These are phyloP conservation scores for Prunella himalayana DNA, from an alignment of 2,113 vertebrate species.

Conservation along the genomic window DNA sequence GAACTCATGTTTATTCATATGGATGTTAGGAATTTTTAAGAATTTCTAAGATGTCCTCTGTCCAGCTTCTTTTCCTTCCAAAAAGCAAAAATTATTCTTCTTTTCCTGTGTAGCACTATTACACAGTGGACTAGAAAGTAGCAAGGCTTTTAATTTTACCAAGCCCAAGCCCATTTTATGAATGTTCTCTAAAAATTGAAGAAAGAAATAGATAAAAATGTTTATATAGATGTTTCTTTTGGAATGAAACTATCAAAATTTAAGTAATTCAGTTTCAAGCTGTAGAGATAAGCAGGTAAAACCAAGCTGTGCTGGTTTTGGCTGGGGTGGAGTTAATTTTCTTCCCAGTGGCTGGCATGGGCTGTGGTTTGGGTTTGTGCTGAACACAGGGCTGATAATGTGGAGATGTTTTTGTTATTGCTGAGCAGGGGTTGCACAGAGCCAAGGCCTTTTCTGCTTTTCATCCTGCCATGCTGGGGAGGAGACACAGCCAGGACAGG, in stretches of 20 bases:
- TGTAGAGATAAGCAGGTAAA: background rate
- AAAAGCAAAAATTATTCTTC: background rate
- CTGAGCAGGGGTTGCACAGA: background rate
- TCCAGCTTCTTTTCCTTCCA: background rate
- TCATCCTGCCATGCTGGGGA: accelerated
- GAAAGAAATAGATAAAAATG: background rate
- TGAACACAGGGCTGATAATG: background rate
- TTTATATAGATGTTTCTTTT: background rate
- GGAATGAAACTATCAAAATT: background rate
- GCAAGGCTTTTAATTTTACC: background rate
- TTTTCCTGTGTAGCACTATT: background rate
- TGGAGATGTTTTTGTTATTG: background rate
- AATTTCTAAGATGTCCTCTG: background rate
- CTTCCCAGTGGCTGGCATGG: background rate
- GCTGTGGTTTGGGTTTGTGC: background rate
- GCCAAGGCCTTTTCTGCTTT: background rate
- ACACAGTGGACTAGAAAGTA: background rate
- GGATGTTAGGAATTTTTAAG: background rate
- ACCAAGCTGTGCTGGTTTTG: background rate
- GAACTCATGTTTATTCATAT: background rate
- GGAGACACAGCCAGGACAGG: background rate
- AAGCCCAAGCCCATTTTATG: background rate
- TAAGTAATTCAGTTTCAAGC: background rate
- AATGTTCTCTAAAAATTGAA: background rate
- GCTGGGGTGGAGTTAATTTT: background rate